Evolutionary conservation across 2,888 invertebrate genomes (phyloP), one percentile per base, ranked within the genome.

Genomic region (Ophion costatus): DNA sequence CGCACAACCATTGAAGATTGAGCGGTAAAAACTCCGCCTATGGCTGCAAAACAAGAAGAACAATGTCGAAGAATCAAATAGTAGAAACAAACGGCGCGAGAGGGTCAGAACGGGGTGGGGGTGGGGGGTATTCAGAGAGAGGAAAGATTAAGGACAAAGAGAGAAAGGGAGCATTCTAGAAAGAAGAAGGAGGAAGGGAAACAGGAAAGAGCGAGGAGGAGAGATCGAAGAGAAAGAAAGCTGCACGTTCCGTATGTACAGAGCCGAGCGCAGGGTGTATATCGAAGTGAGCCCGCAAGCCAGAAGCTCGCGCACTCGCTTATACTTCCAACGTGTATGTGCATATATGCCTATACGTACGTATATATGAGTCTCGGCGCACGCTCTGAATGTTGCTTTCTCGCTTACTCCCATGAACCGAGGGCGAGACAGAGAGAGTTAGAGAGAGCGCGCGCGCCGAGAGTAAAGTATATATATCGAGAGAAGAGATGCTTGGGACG

Each of bases 401-500:
- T 78, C 78, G 33, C 70, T 78, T 22, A 6, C 24, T 61, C 78
- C 11, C 1, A 10, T 70, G 20, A n/a, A 5, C 61, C 45, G 61
- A 61, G 17, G 29, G 14, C 6, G 24, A 75, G 56, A 64, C 7
- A 10, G 14, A 75, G 61, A 51, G 66, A 69, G 59, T 61, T 45
- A 33, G 77, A 64, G 73, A 29, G 71, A 29, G 66, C 82, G 87
- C 87, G 86, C 83, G 86, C 85, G 87, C 86, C 86, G 82, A 84
- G 85, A 86, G 85, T 84, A 80, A 82, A 84, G 84, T 85, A 86
- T 86, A 78, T 80, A 80, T 80, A 61, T 56, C 51, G 80, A 74
- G 78, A 70, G 80, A 76, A 78, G 64, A 87, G 89, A 88, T 87
- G 85, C 85, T 83, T 81, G 11, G 83, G 80, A 79, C 82, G 87